Evolutionary conservation across 1,140 invertebrate species (phyloP).

Genomic region (Steinernema feltiae): DNA sequence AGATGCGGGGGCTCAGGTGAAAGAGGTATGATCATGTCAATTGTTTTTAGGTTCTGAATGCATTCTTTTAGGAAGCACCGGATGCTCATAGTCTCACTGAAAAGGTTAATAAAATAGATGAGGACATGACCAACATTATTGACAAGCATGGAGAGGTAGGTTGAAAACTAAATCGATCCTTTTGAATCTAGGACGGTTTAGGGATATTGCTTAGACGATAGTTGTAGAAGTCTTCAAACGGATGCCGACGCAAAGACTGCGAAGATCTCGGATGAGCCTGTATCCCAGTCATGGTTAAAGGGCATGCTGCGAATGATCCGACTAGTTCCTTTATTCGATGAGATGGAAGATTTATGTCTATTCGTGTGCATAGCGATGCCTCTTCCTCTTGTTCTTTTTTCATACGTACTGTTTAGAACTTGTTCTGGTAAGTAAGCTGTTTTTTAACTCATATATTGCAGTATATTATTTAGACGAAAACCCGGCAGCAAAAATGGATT

Average conservation of each 20-base stretch:
- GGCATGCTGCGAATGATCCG: neutral
- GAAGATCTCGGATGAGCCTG: neutral
- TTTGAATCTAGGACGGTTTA: neutral
- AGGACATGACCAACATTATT: neutral
- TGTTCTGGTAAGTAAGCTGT: neutral
- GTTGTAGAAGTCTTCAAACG: no score
- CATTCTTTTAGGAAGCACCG: no score
- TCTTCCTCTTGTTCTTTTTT: neutral
- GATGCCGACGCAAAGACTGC: neutral
- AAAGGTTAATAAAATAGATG: neutral
- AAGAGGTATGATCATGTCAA: neutral
- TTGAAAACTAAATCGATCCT: neutral
- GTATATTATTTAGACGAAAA: neutral
- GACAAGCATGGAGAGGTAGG: neutral
- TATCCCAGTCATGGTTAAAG: neutral
- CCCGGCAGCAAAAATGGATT: neutral
- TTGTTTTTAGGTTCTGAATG: no score
- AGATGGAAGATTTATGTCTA: neutral
- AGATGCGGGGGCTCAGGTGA: neutral
- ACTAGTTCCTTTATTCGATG: neutral
- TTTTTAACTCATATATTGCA: neutral
- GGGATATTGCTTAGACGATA: neutral
- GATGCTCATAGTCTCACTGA: neutral
- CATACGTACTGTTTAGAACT: neutral
- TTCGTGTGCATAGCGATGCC: neutral